phyloP scores from a whole-genome alignment of 2,113 vertebrate genomes.

The Illadopsis cleaveri region DNA sequence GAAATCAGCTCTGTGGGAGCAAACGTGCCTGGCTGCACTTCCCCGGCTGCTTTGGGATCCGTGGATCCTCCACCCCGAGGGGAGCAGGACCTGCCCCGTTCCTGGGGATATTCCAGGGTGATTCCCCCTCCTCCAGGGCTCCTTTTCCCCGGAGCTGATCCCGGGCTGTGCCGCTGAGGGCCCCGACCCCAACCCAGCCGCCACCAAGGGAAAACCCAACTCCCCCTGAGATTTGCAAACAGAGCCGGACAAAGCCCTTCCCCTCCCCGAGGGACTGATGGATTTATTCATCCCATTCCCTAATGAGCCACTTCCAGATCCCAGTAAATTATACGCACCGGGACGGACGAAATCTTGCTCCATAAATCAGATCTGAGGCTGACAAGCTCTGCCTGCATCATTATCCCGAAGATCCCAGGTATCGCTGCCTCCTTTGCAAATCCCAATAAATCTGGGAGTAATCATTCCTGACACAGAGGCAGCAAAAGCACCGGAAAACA shows the following conservation, averaged over 20 bases:
- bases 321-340: constrained; percentile 10
- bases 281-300: not conserved
- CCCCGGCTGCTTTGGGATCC: rapidly evolving
- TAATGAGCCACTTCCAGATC: constrained; percentile 21
- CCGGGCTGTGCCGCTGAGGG: rapidly evolving
- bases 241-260: not conserved
- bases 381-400: not conserved
- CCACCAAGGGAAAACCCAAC: not conserved
- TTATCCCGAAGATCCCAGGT: constrained; percentile 19
- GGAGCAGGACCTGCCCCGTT: rapidly evolving
- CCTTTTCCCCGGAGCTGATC: rapidly evolving
- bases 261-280: not conserved
- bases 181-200: not conserved
- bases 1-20: rapidly evolving
- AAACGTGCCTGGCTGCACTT: rapidly evolving
- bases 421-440: not conserved
- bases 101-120: rapidly evolving
- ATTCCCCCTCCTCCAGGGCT: not conserved
- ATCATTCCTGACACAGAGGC: constrained; percentile 27
- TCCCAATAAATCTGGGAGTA: constrained; percentile 47
- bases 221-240: not conserved
- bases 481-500: constrained; percentile 14
- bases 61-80: rapidly evolving
- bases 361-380: constrained; percentile 36
- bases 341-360: not conserved